Evolutionary conservation across 2,888 invertebrate species (phyloP), one percentile per base, ranked within the genome.

Genomic region (Perithous albicinctus): DNA sequence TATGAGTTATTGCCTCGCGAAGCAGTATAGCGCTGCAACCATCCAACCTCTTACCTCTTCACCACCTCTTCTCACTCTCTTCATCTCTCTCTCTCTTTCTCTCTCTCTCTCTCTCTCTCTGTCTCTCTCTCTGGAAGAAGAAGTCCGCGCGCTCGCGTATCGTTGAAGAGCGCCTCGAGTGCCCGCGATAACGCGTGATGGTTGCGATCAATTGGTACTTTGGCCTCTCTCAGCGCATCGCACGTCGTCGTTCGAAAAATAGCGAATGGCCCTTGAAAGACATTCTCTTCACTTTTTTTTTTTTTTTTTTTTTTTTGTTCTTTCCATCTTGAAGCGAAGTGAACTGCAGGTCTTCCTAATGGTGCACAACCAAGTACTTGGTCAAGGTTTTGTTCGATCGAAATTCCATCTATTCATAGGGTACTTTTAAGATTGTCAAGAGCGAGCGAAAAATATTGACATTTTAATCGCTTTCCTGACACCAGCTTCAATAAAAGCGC

Each of bases 1-100:
- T 82, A 78, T 82, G 78, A 82, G 74, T 82, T 82, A 82, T 78
- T 74, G 82, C 78, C 78, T 75, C 75, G 64, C 75, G 74, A 78
- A 70, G 78, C 69, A 63, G 10, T 72, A 23, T 56, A 54, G 26
- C 54, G 48, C 54, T 38, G 41, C 32, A 38, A 70, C 67, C n/a
- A 4, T 46, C 15, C 48, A 35, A 1, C 26, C 43, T 46, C 48
- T 20, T 38, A 12, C 46, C 23, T 18, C n/a, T 54, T 18, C n/a
- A 4, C 51, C 32, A n/a, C n/a, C n/a, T n/a, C n/a, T 29, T 4
- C 54, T 64, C 38, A 12, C 41, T 46, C 56, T 56, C n/a, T 61
- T 35, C 51, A 1, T 15, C 20, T n/a, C n/a, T n/a, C 43, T 46
- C 48, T 20, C 26, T n/a, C 46, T 23, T 18, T 10, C 43, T 18